These are phyloP conservation scores for Euwallacea similis DNA, from an alignment of 1,140 invertebrate genomes.

Conservation along the genomic window DNA sequence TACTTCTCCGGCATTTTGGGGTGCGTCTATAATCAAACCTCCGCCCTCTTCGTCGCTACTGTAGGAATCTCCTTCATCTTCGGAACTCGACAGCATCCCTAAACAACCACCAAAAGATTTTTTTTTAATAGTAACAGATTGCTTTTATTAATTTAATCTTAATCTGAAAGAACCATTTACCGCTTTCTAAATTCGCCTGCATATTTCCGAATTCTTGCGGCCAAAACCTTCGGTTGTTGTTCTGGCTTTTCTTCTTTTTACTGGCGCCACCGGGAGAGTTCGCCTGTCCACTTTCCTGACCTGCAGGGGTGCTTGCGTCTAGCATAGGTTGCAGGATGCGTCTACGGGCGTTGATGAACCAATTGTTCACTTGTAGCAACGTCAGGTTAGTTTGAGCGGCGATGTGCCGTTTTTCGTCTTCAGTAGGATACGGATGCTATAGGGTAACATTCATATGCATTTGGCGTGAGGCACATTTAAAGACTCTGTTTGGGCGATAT, in stretches of 20 bases:
- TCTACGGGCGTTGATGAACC: constrained; percentile 93
- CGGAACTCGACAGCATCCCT: constrained; percentile 53
- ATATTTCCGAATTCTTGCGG: constrained; percentile 60
- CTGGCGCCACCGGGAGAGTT: constrained; percentile 47
- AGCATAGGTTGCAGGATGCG: constrained; percentile 91
- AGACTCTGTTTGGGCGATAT: not conserved
- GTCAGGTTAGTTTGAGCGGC: constrained; percentile 86
- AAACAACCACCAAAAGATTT: not conserved
- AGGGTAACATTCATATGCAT: not conserved
- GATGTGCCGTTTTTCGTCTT: constrained; percentile 89
- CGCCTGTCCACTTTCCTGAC: constrained; percentile 32
- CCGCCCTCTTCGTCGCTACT: constrained; percentile 53
- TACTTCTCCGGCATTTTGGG: constrained; percentile 40
- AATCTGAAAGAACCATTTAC: constrained; percentile 36
- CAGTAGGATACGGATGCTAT: constrained; percentile 91
- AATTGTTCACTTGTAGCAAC: constrained; percentile 80
- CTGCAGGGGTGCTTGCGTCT: constrained; percentile 61
- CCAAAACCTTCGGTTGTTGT: constrained; percentile 62
- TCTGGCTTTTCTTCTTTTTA: constrained; percentile 52
- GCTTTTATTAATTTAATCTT: not conserved
- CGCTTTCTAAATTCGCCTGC: constrained; percentile 53
- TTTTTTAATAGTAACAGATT: not conserved
- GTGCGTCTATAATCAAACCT: constrained; percentile 50
- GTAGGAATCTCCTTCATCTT: constrained; percentile 53
- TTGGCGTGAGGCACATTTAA: not conserved